Evolutionary conservation across 53 echinoderm and acorn worm species (phyloP).

Genomic region (Arbacia lixula): DNA sequence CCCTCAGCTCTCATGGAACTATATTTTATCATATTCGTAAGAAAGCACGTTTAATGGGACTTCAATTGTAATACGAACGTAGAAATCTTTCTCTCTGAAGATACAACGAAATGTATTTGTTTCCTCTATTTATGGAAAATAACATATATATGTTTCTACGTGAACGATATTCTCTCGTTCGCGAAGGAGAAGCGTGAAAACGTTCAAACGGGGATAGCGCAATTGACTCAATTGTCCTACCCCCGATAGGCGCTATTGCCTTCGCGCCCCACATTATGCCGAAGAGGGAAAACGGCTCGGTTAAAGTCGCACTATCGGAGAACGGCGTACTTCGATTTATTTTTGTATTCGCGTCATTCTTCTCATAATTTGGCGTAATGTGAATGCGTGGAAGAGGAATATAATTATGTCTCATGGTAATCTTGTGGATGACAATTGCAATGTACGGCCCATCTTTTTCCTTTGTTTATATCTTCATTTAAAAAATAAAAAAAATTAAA

Average conservation of each 20-base stretch:
- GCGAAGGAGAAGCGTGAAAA: neutral
- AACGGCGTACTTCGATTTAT: no score
- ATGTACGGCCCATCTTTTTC: no score
- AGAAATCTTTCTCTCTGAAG: neutral
- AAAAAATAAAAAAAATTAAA: no score
- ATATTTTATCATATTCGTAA: conserved; percentile 4
- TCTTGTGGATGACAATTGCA: no score
- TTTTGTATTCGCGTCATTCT: no score
- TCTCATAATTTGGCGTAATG: no score
- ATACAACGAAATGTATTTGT: neutral
- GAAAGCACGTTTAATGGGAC: neutral
- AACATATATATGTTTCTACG: neutral
- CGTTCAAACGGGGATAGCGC: neutral
- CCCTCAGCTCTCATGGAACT: conserved; percentile 24
- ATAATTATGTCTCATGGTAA: no score
- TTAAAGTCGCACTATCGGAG: conserved; percentile 51
- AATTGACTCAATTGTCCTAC: conserved; percentile 11
- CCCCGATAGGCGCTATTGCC: conserved; percentile 49
- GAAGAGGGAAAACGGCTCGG: neutral
- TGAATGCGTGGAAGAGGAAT: no score
- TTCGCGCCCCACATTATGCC: conserved; percentile 34
- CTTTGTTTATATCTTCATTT: no score
- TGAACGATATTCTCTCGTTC: conserved; percentile 31
- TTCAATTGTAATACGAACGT: no score
- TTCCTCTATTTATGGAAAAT: neutral